Evolutionary conservation across 2,113 vertebrate genomes (phyloP), one percentile per base, ranked within the genome.

Genomic region (Phylloscopus trochiloides): DNA sequence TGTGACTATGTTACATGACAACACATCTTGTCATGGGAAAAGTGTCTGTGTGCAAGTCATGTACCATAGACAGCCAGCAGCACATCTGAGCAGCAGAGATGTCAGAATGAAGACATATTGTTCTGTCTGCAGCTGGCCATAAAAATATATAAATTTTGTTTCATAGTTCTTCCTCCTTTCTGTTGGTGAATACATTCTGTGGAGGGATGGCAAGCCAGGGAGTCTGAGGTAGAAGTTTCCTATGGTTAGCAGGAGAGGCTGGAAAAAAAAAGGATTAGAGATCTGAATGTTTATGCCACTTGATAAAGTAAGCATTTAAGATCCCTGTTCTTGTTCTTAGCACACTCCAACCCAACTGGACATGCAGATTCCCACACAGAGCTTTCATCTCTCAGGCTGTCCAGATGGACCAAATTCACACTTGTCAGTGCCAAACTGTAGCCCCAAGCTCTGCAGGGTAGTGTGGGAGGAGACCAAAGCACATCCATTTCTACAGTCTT

Each of bases 391-490:
- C 61, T 63, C 61, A 12, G 36, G 48, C 40, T 95, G 34, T 83
- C 89, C 78, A 73, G 38, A 51, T 20, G 3, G 4, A 93, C 40
- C 59, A 57, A 79, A 92, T 74, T 94, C 85, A 90, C 59, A 40
- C 40, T 95, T 76, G 12, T 12, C 9, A 15, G 40, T 57, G 63
- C 40, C 84, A 62, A 82, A 85, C 22, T 22, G 15, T 57, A 93
- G 66, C 67, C 63, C 18, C 71, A 85, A 94, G 88, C 61, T 82
- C 48, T 71, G 61, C 67, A 81, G 45, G 36, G 26, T 24, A 14
- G 57, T 74, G 96, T 93, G 86, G 92, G 88, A 95, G 86, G 81
- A 86, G 17, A 90, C 28, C 25, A 90, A 70, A 88, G 48, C 43
- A 42, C 47, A 72, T 90, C 66, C 9, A 34, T 63, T 88, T 65